Conservation (phyloP, 2,888 invertebrate genomes). For the Laspeyria flexula region DNA sequence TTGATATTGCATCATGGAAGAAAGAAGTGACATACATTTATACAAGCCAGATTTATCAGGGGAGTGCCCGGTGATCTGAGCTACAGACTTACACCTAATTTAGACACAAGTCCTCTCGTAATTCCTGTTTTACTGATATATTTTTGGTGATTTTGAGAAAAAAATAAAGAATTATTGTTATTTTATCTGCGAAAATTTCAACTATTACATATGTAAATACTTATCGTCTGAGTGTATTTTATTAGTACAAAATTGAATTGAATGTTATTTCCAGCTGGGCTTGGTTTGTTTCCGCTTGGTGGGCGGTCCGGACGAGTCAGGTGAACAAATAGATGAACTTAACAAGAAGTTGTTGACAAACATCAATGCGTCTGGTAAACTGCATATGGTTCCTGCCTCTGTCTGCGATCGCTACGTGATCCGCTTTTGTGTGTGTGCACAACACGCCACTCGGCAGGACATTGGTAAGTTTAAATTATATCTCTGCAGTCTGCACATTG, state of each 20-base stretch:
- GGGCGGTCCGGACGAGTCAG: slow-evolving; percentile 82
- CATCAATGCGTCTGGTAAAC: slow-evolving; percentile 97
- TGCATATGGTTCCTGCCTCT: slow-evolving; percentile 98
- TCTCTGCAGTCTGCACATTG: too few relatives aligned
- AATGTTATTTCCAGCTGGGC: slow-evolving; percentile 89
- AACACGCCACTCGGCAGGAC: slow-evolving; percentile 94
- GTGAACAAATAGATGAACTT: slow-evolving; percentile 85
- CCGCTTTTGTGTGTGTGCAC: slow-evolving; percentile 97
- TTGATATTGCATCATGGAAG: background rate
- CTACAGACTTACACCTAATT: too few relatives aligned
- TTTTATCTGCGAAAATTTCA: too few relatives aligned
- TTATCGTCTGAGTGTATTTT: background rate
- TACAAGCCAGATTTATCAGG: background rate
- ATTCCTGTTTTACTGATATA: too few relatives aligned
- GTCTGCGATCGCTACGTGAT: slow-evolving; percentile 96
- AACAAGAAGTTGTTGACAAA: slow-evolving; percentile 96
- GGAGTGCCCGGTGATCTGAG: too few relatives aligned
- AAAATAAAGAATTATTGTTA: too few relatives aligned
- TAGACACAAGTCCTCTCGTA: too few relatives aligned
- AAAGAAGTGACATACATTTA: background rate
- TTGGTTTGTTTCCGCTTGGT: slow-evolving; percentile 96
- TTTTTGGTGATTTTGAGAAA: too few relatives aligned
- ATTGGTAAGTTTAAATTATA: slow-evolving; percentile 90
- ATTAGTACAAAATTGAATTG: background rate
- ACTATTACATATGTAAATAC: too few relatives aligned